phyloP scores from a whole-genome alignment of 2,888 invertebrate genomes.

The Taphrorychus bicolor region DNA sequence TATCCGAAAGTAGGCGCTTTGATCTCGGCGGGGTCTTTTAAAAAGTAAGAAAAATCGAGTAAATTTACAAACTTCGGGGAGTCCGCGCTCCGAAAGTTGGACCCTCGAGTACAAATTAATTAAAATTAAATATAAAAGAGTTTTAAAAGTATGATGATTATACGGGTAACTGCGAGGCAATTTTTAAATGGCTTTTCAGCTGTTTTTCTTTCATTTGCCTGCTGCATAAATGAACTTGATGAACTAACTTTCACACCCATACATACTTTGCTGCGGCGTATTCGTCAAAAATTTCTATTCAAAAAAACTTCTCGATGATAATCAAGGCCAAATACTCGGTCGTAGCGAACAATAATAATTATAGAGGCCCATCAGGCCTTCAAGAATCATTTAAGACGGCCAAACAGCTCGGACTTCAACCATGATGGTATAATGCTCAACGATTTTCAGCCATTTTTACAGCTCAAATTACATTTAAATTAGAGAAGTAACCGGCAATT shows the following conservation, averaged over 20 bases:
- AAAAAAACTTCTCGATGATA: not conserved
- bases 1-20: slow-evolving; percentile 33
- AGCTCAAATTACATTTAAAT: slow-evolving; percentile 40
- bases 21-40: slow-evolving; percentile 28
- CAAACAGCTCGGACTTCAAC: slow-evolving; percentile 2
- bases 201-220: slow-evolving; percentile 11
- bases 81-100: slow-evolving; percentile 20
- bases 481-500: slow-evolving; percentile 37
- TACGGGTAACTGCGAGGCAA: slow-evolving; percentile 17
- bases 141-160: slow-evolving; percentile 32
- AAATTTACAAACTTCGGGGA: slow-evolving; percentile 27
- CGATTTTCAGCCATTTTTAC: slow-evolving; percentile 30
- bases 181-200: slow-evolving; percentile 14
- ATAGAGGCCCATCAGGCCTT: not conserved
- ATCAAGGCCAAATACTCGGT: not conserved
- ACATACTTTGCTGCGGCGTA: not conserved
- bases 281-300: not conserved
- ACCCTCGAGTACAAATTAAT: slow-evolving; percentile 36
- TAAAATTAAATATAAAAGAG: slow-evolving; percentile 36
- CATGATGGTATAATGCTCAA: slow-evolving; percentile 4
- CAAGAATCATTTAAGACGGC: slow-evolving; percentile 3
- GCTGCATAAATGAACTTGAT: slow-evolving; percentile 2
- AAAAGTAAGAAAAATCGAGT: slow-evolving; percentile 26
- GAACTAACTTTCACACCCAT: not conserved
- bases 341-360: not conserved